These are phyloP conservation scores for Maconellicoccus hirsutus DNA, from an alignment of 1,140 invertebrate genomes.

Conservation along the genomic window DNA sequence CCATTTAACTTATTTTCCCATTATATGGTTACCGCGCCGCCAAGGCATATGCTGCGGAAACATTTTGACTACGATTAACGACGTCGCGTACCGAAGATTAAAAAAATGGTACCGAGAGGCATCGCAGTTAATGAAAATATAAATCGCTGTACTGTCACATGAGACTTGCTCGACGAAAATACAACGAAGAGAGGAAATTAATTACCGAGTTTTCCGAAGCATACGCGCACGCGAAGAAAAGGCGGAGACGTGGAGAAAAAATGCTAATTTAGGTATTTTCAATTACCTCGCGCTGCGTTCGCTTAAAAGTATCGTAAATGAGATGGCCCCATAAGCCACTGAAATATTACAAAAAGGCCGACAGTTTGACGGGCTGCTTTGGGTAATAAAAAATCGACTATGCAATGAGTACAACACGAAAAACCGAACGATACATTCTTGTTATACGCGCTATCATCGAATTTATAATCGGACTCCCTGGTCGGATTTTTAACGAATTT, in stretches of 20 bases:
- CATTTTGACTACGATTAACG: not conserved
- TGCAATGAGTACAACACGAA: not conserved
- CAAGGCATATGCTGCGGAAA: not conserved
- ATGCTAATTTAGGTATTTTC: constrained; percentile 9
- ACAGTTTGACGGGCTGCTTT: not conserved
- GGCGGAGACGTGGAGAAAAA: not conserved
- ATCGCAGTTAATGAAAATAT: not conserved
- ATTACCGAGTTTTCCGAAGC: not conserved
- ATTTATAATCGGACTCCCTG: not conserved
- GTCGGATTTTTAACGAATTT: not conserved
- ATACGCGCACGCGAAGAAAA: too few species aligned
- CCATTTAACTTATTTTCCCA: not conserved
- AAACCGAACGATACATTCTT: not conserved
- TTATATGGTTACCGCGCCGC: not conserved
- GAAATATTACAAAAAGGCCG: not conserved
- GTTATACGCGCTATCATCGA: not conserved
- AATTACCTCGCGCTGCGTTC: not conserved
- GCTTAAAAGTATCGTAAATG: not conserved
- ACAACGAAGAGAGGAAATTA: not conserved
- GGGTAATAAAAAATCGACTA: not conserved
- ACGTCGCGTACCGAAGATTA: not conserved
- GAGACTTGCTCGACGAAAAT: not conserved
- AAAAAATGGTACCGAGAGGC: not conserved
- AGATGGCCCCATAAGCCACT: not conserved
- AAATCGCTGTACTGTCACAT: not conserved